These are phyloP conservation scores for Axis porcinus DNA, from an alignment of 2,113 vertebrate genomes.

Conservation along the genomic window DNA sequence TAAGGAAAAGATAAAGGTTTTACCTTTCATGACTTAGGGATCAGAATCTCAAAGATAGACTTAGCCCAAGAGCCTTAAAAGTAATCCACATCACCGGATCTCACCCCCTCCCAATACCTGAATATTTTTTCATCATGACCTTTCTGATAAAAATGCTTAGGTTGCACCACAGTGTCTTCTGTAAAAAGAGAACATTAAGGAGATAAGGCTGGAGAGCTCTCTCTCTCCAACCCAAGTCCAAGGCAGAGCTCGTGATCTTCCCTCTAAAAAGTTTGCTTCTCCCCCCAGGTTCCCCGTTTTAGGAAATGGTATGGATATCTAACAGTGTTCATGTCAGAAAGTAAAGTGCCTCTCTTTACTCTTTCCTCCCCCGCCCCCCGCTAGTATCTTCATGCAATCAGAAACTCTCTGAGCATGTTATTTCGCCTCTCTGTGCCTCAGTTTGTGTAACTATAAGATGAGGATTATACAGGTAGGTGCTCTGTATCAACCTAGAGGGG, in stretches of 20 bases:
- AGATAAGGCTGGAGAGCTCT: background rate
- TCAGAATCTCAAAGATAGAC: background rate
- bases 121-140: background rate
- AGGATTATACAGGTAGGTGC: background rate
- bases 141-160: background rate
- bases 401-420: background rate
- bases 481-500: background rate
- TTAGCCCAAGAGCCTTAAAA: background rate
- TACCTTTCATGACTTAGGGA: background rate
- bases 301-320: background rate
- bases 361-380: background rate
- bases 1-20: slow-evolving; percentile 32
- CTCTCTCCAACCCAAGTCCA: background rate
- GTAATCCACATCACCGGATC: background rate
- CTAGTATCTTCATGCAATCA: background rate
- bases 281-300: background rate
- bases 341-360: background rate
- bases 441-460: background rate
- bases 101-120: background rate
- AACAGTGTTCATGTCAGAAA: background rate
- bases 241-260: background rate
- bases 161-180: background rate
- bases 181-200: background rate
- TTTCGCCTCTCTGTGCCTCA: background rate
- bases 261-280: background rate